These are phyloP conservation scores for Euphonia xanthogaster DNA, from an alignment of 2,797 vertebrate genomes.

Conservation along the genomic window DNA sequence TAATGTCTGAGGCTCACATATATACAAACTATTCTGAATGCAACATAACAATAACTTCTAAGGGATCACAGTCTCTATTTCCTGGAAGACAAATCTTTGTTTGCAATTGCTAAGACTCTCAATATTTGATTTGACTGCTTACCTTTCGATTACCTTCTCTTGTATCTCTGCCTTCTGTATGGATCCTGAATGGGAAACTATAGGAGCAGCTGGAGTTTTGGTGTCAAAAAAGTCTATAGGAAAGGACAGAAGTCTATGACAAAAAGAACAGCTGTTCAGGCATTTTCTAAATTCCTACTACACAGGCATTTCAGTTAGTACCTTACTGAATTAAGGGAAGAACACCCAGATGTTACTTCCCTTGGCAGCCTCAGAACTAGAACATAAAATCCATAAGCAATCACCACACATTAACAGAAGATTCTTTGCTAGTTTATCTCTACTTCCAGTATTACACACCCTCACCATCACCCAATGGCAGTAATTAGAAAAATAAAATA, in stretches of 20 bases:
- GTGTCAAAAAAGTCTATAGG: constrained; percentile 84
- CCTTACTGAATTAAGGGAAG: background rate
- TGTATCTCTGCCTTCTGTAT: constrained; percentile 86
- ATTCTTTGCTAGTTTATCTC: background rate
- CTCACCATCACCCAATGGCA: background rate
- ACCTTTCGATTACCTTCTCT: constrained; percentile 82
- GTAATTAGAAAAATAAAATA: background rate
- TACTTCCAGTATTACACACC: background rate
- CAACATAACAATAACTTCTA: background rate
- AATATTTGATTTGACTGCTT: background rate
- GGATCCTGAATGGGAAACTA: constrained; percentile 89
- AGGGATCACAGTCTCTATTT: background rate
- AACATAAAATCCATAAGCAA: background rate
- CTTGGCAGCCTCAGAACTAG: background rate
- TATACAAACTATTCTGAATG: background rate
- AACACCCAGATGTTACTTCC: background rate
- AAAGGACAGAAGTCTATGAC: background rate
- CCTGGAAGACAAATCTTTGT: background rate
- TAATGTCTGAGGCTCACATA: background rate
- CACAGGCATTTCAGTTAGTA: background rate
- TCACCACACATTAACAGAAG: background rate
- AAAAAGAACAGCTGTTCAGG: background rate
- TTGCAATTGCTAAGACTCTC: background rate
- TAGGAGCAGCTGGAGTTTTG: constrained; percentile 75
- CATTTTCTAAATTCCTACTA: background rate